Evolutionary conservation across 2,888 invertebrate genomes (phyloP).

Genomic region (Volucella zonaria): DNA sequence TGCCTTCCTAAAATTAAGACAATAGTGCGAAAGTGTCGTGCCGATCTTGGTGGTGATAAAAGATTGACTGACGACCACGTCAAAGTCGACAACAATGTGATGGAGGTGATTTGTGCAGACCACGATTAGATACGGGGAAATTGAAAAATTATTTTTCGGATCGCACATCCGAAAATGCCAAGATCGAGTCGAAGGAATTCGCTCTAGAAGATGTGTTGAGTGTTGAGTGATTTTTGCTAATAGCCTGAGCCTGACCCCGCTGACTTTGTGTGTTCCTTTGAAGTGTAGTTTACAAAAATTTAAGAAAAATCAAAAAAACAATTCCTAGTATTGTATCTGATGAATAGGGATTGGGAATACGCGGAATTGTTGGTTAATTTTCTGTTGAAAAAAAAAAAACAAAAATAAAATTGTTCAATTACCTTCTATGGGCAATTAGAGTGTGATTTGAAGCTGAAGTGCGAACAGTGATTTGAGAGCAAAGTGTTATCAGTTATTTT

Average conservation of each 20-base stretch:
- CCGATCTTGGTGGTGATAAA: conserved; percentile 36
- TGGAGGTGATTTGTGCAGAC: neutral
- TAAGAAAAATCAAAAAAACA: neutral
- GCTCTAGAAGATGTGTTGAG: conserved; percentile 61
- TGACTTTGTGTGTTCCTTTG: conserved; percentile 41
- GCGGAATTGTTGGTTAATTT: conserved; percentile 2
- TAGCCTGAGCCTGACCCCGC: conserved; percentile 64
- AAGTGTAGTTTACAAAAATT: conserved; percentile 33
- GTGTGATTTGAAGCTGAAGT: too few species aligned
- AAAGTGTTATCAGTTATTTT: too few species aligned
- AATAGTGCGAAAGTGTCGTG: conserved; percentile 39
- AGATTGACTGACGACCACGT: conserved; percentile 33
- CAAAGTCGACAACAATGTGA: neutral
- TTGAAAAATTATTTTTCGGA: conserved; percentile 39
- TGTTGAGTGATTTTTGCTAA: conserved; percentile 71
- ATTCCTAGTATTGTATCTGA: conserved; percentile 1
- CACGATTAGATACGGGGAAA: neutral
- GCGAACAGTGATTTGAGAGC: too few species aligned
- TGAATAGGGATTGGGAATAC: conserved; percentile 34
- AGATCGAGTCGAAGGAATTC: conserved; percentile 38
- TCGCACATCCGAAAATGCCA: conserved; percentile 44
- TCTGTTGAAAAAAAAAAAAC: neutral
- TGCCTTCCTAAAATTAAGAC: conserved; percentile 56
- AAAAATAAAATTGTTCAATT: too few species aligned
- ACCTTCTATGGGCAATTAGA: too few species aligned